Conservation (phyloP, 1,140 invertebrate species). For the Procambarus virginalis region DNA sequence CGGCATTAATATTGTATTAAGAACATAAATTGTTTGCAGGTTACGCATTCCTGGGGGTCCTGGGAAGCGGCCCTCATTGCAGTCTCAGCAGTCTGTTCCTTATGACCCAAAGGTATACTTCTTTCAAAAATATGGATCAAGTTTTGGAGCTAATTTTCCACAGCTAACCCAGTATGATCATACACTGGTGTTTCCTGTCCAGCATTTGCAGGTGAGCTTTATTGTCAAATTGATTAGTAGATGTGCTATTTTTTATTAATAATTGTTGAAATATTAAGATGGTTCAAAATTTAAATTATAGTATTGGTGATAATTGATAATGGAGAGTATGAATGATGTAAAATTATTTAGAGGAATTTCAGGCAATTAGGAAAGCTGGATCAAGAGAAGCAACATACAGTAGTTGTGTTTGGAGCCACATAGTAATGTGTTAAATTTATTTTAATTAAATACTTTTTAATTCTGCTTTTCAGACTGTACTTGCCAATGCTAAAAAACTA, state of each 20-base stretch:
- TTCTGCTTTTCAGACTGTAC: constrained; percentile 79
- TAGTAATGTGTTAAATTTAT: too few relatives aligned
- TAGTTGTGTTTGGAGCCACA: too few relatives aligned
- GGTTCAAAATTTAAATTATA: too few relatives aligned
- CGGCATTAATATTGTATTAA: too few relatives aligned
- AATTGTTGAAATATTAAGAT: too few relatives aligned
- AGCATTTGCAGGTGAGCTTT: constrained; percentile 62
- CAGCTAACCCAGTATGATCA: constrained; percentile 70
- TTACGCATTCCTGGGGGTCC: constrained; percentile 26
- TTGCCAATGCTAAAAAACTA: constrained; percentile 89
- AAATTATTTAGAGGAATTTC: too few relatives aligned
- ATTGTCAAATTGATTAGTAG: too few relatives aligned
- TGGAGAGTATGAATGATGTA: too few relatives aligned
- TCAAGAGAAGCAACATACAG: too few relatives aligned
- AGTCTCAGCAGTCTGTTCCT: constrained; percentile 73
- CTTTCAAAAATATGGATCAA: constrained; percentile 93
- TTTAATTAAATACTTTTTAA: not conserved
- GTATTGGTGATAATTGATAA: too few relatives aligned
- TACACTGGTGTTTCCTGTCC: constrained; percentile 74
- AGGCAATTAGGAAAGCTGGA: too few relatives aligned
- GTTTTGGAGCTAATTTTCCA: constrained; percentile 78
- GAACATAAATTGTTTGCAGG: not conserved
- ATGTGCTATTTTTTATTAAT: too few relatives aligned
- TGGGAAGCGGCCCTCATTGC: constrained; percentile 69
- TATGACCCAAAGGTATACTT: constrained; percentile 90